phyloP scores from a whole-genome alignment of 2,113 vertebrate species.

The Gymnobelideus leadbeateri region DNA sequence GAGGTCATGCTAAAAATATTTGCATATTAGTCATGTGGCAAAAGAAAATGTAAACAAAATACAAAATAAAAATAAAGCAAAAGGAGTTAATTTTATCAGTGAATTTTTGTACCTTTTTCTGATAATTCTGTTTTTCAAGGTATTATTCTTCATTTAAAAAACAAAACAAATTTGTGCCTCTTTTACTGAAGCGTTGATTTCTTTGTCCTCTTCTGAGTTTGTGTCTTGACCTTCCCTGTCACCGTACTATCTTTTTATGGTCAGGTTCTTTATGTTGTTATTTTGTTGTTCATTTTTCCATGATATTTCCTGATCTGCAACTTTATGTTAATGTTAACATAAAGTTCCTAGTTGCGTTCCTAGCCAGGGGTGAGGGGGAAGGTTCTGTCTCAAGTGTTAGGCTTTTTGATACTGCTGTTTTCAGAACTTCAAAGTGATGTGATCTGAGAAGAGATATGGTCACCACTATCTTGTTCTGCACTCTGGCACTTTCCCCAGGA shows the following conservation, averaged over 20 bases:
- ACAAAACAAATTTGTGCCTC: no score
- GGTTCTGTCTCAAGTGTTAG: not conserved
- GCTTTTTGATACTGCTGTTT: not conserved
- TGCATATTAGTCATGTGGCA: not conserved
- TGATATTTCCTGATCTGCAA: not conserved
- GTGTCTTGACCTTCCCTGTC: not conserved
- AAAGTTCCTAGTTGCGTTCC: not conserved
- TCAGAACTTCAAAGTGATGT: not conserved
- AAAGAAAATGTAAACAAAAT: not conserved
- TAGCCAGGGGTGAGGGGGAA: not conserved
- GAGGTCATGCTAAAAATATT: not conserved
- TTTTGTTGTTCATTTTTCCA: not conserved
- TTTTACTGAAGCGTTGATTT: not conserved
- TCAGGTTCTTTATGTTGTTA: not conserved
- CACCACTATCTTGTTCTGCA: not conserved
- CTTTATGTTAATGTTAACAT: not conserved
- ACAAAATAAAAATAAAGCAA: not conserved
- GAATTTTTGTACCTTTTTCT: not conserved
- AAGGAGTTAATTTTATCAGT: not conserved
- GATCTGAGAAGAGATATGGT: not conserved
- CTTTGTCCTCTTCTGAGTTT: not conserved
- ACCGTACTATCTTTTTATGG: not conserved
- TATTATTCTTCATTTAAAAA: not conserved
- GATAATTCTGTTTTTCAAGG: not conserved
- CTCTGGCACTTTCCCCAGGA: not conserved